phyloP scores from a whole-genome alignment of 2,113 vertebrate genomes.

The Tretioscincus oriximinensis region DNA sequence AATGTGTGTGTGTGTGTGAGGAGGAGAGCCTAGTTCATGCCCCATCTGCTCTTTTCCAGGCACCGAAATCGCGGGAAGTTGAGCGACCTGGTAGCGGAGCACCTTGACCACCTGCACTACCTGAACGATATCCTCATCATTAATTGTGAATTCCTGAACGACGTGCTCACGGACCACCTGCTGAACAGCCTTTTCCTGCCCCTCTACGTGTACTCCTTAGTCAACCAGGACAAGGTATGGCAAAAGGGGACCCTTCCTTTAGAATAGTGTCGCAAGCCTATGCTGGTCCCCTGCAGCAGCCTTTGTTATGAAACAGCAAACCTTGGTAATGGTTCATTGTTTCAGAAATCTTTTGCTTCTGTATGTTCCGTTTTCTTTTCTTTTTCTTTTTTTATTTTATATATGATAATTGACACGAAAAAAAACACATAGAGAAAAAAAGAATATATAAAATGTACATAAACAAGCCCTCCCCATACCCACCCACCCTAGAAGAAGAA shows the following conservation, averaged over 20 bases:
- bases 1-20: no score
- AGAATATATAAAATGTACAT: no score
- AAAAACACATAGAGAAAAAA: no score
- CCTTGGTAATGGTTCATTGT: not conserved
- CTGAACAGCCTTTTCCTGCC: constrained; percentile 96
- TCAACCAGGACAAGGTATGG: constrained; percentile 83
- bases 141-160: constrained; percentile 98
- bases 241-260: no score
- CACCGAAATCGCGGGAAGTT: constrained; percentile 94
- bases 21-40: no score
- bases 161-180: constrained; percentile 94
- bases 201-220: constrained; percentile 93
- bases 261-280: no score
- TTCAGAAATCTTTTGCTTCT: not conserved
- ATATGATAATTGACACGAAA: no score
- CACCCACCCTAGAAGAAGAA: no score
- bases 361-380: no score
- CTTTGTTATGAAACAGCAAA: no score
- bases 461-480: no score
- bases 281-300: not conserved
- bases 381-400: no score
- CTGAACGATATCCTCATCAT: constrained; percentile 98
- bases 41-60: constrained; percentile 65
- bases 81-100: constrained; percentile 95
- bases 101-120: constrained; percentile 97